Percentiles rank a stretch among this genome's conserved stretches.
These are phyloP conservation scores for Helogale parvula DNA, from an alignment of 2,113 vertebrate genomes.

Conservation along the genomic window DNA sequence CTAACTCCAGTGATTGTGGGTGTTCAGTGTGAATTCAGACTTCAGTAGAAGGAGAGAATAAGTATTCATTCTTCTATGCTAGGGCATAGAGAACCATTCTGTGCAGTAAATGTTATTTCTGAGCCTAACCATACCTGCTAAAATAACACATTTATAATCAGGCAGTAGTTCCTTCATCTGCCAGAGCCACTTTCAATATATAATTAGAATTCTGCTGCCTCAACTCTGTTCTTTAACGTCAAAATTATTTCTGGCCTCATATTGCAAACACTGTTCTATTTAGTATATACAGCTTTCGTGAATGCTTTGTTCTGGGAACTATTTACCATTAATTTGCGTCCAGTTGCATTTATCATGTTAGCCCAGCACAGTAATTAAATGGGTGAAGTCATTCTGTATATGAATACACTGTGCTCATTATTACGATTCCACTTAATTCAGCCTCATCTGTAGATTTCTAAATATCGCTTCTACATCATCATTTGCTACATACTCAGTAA, in stretches of 20 bases:
- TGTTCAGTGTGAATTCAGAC: neutral
- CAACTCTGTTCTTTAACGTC: constrained; percentile 10
- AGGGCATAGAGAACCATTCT: neutral
- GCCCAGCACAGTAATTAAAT: constrained; percentile 65
- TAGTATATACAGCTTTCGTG: constrained; percentile 32
- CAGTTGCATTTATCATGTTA: constrained; percentile 74
- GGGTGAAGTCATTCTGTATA: constrained; percentile 17
- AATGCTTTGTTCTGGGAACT: constrained; percentile 59
- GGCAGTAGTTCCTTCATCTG: constrained; percentile 42
- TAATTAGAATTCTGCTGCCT: constrained; percentile 57
- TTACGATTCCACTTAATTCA: constrained; percentile 61
- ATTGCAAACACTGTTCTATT: constrained; percentile 55
- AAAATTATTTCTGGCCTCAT: constrained; percentile 46
- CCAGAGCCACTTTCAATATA: constrained; percentile 24
- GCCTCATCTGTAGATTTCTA: constrained; percentile 54
- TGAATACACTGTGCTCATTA: constrained; percentile 67
- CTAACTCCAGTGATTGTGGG: neutral
- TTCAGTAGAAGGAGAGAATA: neutral
- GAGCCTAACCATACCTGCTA: neutral
- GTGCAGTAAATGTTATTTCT: neutral
- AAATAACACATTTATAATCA: constrained; percentile 30
- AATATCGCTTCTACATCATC: constrained; percentile 45
- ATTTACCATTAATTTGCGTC: constrained; percentile 68
- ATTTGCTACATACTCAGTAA: constrained; percentile 36
- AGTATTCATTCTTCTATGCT: neutral